Evolutionary conservation across 2,113 vertebrate genomes (phyloP), one percentile per base, ranked within the genome.

Genomic region (Thalassarche chlororhynchos): DNA sequence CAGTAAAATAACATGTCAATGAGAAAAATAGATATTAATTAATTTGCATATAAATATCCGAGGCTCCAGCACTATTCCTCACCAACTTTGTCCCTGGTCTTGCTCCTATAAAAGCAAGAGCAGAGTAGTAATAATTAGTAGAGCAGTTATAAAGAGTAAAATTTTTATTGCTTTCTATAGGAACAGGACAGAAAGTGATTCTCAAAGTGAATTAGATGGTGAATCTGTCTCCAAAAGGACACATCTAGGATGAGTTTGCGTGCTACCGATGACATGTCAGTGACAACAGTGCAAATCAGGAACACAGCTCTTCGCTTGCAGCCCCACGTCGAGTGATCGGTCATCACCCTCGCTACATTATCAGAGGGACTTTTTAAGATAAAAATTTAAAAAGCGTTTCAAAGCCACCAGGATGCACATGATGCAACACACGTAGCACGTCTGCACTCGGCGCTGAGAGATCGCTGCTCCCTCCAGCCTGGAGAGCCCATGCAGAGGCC

Each of bases 341-440:
- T 8, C 36, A 26, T 12, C 84, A 17, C 32, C 32, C 42, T 26
- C 1, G 6, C 4, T n/a, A 14, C 12, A 0, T 47, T 26, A 26
- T 26, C 61, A 64, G n/a, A 58, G 55, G 21, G 10, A 5, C 8
- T 46, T n/a, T 21, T 24, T 34, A 26, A 69, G 54, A 42, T 11
- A 38, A 44, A 60, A 21, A 49, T 17, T 20, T 5, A 8, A 51
- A n/a, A 36, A 23, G 10, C 2, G 1, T 31, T 58, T 58, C 17
- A 47, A 31, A 61, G 24, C 57, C 80, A 4, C 5, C 57, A 28
- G 36, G 84, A 26, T 16, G 26, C 1, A 4, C 17, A 7, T 2
- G 12, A 32, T 5, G 14, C 32, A 17, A 7, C 60, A 58, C 18
- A 23, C 3, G 2, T 0, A 34, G 20, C 38, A n/a, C 5, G 5